Conservation (phyloP, 2,888 invertebrate species). For the Aphodius granarius region DNA sequence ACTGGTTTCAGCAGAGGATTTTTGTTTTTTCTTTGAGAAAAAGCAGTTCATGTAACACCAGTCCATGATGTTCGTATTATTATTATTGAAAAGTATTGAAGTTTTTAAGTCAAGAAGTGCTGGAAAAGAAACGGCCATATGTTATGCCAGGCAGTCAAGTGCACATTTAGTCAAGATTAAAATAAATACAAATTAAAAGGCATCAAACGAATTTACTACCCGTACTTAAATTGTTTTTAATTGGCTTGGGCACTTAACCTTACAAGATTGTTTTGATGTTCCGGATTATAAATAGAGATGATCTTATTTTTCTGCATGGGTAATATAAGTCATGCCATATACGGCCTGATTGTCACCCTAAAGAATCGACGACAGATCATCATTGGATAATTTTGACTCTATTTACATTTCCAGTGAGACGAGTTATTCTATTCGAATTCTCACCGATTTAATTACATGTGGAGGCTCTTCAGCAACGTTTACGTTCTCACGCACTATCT, state of each 20-base stretch:
- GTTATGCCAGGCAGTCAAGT: background rate
- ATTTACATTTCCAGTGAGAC: background rate
- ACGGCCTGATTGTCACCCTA: too few species aligned
- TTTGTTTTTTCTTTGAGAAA: background rate
- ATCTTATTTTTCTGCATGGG: background rate
- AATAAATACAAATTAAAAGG: background rate
- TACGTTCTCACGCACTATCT: background rate
- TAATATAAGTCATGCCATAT: background rate
- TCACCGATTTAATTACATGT: background rate
- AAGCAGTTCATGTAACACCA: background rate
- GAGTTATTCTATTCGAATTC: background rate
- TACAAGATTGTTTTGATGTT: background rate
- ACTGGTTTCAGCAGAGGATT: background rate
- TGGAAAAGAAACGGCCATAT: too few species aligned
- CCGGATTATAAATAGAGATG: background rate
- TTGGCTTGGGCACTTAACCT: constrained; percentile 25
- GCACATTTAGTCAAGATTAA: background rate
- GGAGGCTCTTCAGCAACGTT: background rate
- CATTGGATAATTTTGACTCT: background rate
- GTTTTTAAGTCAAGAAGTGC: background rate
- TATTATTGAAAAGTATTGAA: background rate
- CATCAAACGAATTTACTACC: background rate
- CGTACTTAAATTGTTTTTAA: constrained; percentile 22
- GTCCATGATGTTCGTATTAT: background rate
- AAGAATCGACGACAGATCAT: too few species aligned